phyloP scores from a whole-genome alignment of 2,888 invertebrate genomes.

The Apamea crenata region DNA sequence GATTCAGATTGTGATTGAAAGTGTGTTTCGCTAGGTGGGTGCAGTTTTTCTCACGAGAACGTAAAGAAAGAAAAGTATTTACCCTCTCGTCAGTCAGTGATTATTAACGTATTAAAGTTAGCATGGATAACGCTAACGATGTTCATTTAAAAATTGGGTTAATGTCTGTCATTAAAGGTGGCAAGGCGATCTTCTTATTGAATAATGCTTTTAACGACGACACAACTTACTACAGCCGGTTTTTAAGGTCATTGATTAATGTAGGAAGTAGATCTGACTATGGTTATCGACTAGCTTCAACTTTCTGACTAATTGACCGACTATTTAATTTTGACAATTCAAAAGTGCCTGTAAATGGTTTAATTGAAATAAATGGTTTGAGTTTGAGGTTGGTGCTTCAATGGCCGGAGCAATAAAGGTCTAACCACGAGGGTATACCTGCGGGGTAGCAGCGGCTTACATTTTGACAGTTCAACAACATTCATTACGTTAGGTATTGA shows the following conservation, averaged over 20 bases:
- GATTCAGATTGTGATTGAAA: not conserved
- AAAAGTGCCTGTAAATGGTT: no score
- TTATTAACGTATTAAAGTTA: conserved; percentile 5
- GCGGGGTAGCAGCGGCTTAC: not conserved
- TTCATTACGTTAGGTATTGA: no score
- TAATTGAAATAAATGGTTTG: no score
- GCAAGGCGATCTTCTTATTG: conserved; percentile 28
- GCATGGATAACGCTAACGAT: not conserved
- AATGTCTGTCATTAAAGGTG: conserved; percentile 39
- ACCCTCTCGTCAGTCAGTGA: not conserved
- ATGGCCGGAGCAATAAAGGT: not conserved
- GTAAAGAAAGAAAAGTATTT: no score
- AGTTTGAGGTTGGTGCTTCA: not conserved
- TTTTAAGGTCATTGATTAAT: conserved; percentile 24
- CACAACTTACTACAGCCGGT: conserved; percentile 14
- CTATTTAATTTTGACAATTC: no score
- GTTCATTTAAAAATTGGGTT: conserved; percentile 40
- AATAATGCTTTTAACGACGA: not conserved
- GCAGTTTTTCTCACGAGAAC: not conserved
- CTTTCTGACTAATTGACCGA: no score
- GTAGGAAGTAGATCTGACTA: not conserved
- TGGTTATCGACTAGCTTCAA: no score
- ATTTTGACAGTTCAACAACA: no score
- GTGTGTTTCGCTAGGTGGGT: not conserved
- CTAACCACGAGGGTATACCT: not conserved